phyloP scores from a whole-genome alignment of 2,797 vertebrate species.

The Eupleurogrammus muticus region DNA sequence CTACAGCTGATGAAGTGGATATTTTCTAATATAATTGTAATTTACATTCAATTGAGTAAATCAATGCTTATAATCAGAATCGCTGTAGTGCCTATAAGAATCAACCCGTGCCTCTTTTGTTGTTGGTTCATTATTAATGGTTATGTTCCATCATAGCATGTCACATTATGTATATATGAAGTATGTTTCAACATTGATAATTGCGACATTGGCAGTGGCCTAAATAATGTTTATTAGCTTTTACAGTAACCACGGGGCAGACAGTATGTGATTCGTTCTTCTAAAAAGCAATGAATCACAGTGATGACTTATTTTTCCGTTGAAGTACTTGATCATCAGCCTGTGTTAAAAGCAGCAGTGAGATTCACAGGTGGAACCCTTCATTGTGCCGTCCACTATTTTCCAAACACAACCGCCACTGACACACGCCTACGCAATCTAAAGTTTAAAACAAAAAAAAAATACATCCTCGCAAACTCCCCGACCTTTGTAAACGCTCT shows the following conservation, averaged over 20 bases:
- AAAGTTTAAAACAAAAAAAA: conserved; percentile 10
- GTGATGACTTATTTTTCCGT: conserved; percentile 11
- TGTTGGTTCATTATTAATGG: background rate
- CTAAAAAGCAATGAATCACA: conserved; percentile 29
- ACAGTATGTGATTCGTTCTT: conserved; percentile 6
- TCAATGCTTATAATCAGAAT: background rate
- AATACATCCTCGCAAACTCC: conserved; percentile 44
- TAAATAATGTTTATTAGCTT: conserved; percentile 27
- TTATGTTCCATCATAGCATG: background rate
- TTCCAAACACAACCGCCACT: conserved; percentile 40
- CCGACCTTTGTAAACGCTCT: conserved; percentile 49
- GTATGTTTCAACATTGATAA: background rate
- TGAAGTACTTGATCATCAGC: conserved; percentile 3
- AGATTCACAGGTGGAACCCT: conserved; percentile 36
- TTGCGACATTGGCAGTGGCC: background rate
- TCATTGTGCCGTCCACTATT: conserved; percentile 26
- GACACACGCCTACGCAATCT: conserved; percentile 20
- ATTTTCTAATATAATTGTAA: background rate
- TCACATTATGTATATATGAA: background rate
- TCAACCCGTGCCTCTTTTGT: background rate
- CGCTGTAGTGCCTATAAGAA: too few relatives aligned
- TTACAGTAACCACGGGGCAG: conserved; percentile 1
- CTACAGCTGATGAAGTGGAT: background rate
- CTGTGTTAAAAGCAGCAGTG: conserved; percentile 3
- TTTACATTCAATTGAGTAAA: background rate